Base-by-base conservation (phyloP, 2,113 vertebrate genomes). In the Sardina pilchardus region DNA sequence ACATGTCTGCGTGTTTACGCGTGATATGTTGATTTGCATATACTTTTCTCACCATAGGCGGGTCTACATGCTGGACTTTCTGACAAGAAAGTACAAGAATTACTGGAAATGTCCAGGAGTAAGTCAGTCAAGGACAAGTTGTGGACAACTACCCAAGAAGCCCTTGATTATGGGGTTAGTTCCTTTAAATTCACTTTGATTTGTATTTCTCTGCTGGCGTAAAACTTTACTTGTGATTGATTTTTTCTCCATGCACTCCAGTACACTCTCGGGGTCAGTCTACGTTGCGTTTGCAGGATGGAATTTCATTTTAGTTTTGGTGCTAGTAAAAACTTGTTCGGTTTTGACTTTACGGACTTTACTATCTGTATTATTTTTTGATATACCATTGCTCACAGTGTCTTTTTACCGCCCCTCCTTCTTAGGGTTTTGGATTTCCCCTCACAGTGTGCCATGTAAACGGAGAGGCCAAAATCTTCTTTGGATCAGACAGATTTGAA, bases 401-500 rank as follows among this genome's bases (percentile, higher is more conserved):
- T 78, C 30, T 36, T 16, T 34, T 78, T 17, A 14, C 1, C 14
- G 0, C 36, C 12, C 21, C 10, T 36, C 10, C 71, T 7, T 59
- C 53, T 24, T 24, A 78, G 71, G 71, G 71, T 6, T 78, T 78
- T 34, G 71, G 71, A 5, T 78, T 78, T 39, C 71, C 71, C 4
- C 30, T 78, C 30, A 78, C 71, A 17, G 34, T 78, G 30, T 78
- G 71, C 17, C 71, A 78, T 16, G 71, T 39, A 36, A 16, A 34
- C 5, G 71, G 71, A 78, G 71, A 78, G 71, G 26, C 71, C 71
- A 78, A 78, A 78, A 19, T 36, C 71, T 78, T 78, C 71, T 78
- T 78, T 34, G 71, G 71, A 78, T 78, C 71, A 16, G 71, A 78
- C 71, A 34, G 71, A 78, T 78, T 78, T 78, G 71, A 78, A 78